Evolutionary conservation across 2,888 invertebrate species (phyloP).

Genomic region (Xiphydria camelus): DNA sequence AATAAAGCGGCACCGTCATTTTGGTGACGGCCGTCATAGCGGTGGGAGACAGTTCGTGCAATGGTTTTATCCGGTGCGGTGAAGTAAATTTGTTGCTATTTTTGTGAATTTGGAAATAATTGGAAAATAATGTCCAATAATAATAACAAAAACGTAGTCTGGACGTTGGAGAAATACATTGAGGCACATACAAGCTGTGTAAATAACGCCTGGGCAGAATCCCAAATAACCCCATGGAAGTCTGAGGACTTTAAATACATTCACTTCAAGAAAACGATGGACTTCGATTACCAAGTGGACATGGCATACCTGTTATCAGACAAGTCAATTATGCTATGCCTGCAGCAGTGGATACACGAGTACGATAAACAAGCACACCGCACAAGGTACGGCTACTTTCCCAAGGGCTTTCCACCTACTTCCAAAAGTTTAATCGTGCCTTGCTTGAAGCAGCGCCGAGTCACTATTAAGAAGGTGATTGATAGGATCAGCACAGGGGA

Average conservation of each 20-base stretch:
- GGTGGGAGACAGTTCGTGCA: too few species aligned
- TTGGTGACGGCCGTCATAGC: too few species aligned
- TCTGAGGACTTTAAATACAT: not conserved
- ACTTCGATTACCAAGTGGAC: constrained; percentile 6
- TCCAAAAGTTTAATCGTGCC: not conserved
- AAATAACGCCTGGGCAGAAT: too few species aligned
- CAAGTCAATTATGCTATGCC: constrained; percentile 1
- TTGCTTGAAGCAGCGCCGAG: not conserved
- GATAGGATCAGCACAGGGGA: not conserved
- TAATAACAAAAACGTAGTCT: too few species aligned
- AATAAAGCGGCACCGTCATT: too few species aligned
- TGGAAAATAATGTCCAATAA: too few species aligned
- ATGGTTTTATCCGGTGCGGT: too few species aligned
- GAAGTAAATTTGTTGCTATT: too few species aligned
- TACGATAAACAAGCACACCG: constrained; percentile 8
- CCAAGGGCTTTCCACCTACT: not conserved
- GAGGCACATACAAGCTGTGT: too few species aligned
- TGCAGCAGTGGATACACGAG: constrained; percentile 4
- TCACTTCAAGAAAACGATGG: not conserved
- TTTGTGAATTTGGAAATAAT: too few species aligned
- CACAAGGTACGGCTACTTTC: constrained; percentile 1
- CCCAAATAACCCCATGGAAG: too few species aligned
- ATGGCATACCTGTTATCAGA: constrained; percentile 3
- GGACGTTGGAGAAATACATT: too few species aligned
- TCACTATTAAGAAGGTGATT: not conserved